These are phyloP conservation scores for Agrotis exclamationis DNA, from an alignment of 2,888 invertebrate species.

Conservation along the genomic window DNA sequence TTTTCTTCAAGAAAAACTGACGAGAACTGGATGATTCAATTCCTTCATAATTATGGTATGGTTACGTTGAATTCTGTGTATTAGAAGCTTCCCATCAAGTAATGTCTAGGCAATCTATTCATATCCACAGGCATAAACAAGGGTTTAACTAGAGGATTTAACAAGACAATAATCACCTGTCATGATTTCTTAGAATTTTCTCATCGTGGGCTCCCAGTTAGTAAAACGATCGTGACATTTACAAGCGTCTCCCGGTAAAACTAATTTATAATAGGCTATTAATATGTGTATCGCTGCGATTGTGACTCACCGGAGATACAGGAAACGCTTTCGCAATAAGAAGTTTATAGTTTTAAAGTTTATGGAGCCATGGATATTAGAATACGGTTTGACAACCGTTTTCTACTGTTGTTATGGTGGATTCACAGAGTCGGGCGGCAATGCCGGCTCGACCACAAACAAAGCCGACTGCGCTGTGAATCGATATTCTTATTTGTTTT, in stretches of 20 bases:
- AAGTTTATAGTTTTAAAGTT: conserved; percentile 6
- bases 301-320: conserved; percentile 33
- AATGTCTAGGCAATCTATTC: neutral
- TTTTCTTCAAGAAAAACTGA: neutral
- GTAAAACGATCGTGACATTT: conserved; percentile 36
- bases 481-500: too few species aligned
- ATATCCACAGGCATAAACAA: neutral
- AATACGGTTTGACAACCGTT: too few species aligned
- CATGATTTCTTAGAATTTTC: conserved; percentile 30
- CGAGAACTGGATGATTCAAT: neutral
- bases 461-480: too few species aligned
- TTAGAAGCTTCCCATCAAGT: neutral
- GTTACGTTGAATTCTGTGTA: neutral
- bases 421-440: too few species aligned
- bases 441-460: too few species aligned
- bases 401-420: too few species aligned
- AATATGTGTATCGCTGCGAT: conserved; percentile 24
- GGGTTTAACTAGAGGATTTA: conserved; percentile 16
- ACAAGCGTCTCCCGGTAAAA: conserved; percentile 36
- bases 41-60: neutral
- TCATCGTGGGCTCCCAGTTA: neutral
- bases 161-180: conserved; percentile 11
- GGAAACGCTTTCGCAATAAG: conserved; percentile 21
- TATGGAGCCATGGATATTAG: neutral
- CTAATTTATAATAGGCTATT: conserved; percentile 44